Conservation (phyloP, 2,113 vertebrate genomes). For the Oncorhynchus clarkii region DNA sequence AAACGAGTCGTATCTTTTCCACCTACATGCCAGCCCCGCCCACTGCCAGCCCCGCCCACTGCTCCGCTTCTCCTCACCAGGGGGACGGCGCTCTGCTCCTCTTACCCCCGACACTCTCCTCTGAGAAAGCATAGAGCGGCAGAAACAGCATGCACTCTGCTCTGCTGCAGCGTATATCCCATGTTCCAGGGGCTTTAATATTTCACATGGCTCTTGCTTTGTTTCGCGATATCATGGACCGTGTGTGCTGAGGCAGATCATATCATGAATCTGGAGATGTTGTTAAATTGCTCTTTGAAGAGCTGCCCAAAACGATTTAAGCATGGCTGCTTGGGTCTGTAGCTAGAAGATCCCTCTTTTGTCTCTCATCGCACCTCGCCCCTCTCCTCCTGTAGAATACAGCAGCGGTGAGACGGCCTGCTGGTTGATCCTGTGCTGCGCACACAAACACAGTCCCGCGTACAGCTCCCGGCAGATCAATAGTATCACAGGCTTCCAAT, state of each 20-base stretch:
- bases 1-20: background rate
- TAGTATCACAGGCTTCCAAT: too few relatives aligned
- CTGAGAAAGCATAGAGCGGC: background rate
- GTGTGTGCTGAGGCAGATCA: background rate
- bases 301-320: background rate
- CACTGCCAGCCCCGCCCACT: too few relatives aligned
- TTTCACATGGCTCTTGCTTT: conserved; percentile 8
- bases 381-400: background rate
- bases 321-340: background rate
- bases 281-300: conserved; percentile 2
- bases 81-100: background rate
- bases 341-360: background rate
- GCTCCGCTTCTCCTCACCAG: too few relatives aligned
- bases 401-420: background rate
- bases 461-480: too few relatives aligned
- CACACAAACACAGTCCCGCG: background rate
- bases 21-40: background rate
- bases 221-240: background rate
- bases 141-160: conserved; percentile 7
- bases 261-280: background rate
- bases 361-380: too few relatives aligned
- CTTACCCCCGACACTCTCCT: background rate
- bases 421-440: background rate
- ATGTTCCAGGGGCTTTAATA: conserved; percentile 14
- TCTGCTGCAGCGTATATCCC: background rate